Conservation (phyloP, 2,888 invertebrate species). For the Diachrysia chrysitis region DNA sequence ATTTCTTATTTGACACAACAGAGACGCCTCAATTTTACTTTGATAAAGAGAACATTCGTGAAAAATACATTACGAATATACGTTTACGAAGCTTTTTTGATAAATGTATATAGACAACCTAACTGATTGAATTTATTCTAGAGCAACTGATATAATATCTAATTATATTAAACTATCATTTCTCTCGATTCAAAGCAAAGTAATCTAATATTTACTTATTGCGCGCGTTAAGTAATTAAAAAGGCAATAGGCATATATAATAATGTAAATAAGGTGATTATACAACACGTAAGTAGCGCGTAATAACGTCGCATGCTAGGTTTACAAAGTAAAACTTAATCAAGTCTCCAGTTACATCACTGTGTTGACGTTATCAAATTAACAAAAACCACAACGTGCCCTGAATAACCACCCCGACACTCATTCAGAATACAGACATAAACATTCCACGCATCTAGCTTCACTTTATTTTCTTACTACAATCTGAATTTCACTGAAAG, state of each 20-base stretch:
- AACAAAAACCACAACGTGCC: slow-evolving; percentile 52
- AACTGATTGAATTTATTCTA: too few species aligned
- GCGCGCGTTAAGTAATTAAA: neutral
- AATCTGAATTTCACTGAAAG: slow-evolving; percentile 38
- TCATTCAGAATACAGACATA: slow-evolving; percentile 10
- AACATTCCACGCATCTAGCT: slow-evolving; percentile 27
- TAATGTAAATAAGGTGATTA: slow-evolving; percentile 4
- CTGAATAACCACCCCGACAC: slow-evolving; percentile 33
- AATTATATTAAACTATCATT: neutral
- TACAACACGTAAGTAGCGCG: slow-evolving; percentile 5
- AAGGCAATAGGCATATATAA: neutral
- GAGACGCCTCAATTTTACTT: slow-evolving; percentile 32
- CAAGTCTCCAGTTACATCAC: slow-evolving; percentile 45
- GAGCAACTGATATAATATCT: neutral
- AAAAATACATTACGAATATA: slow-evolving; percentile 6
- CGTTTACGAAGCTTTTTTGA: neutral
- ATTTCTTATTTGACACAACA: slow-evolving; percentile 34
- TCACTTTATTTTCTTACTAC: slow-evolving; percentile 29
- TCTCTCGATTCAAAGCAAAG: neutral
- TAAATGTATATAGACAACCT: too few species aligned
- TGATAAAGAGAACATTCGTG: slow-evolving; percentile 21
- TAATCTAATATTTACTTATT: neutral
- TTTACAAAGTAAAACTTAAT: slow-evolving; percentile 12
- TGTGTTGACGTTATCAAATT: slow-evolving; percentile 49
- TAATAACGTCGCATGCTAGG: slow-evolving; percentile 20